phyloP scores from a whole-genome alignment of 2,888 invertebrate species.

The Craniophora ligustri region DNA sequence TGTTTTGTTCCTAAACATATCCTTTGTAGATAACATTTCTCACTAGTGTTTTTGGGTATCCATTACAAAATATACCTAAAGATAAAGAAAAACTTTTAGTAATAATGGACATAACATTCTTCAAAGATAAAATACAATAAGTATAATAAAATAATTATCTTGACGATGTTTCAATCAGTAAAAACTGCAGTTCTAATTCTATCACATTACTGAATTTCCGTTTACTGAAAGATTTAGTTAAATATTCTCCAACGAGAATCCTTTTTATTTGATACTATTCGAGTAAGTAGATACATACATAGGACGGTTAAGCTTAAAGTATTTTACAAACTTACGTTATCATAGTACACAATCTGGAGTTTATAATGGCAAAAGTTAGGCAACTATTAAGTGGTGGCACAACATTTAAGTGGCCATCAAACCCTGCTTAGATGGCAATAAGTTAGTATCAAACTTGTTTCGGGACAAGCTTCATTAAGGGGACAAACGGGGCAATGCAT shows the following conservation, averaged over 20 bases:
- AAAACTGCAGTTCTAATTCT: not conserved
- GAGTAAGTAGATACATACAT: too few species aligned
- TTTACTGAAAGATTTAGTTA: too few species aligned
- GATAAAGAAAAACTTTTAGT: conserved; percentile 52
- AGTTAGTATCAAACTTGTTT: conserved; percentile 80
- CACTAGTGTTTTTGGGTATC: conserved; percentile 22
- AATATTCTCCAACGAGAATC: too few species aligned
- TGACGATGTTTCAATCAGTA: too few species aligned
- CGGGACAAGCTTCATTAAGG: conserved; percentile 82
- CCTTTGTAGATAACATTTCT: conserved; percentile 51
- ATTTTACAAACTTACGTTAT: conserved; percentile 57
- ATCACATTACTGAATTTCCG: not conserved
- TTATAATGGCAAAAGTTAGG: conserved; percentile 78
- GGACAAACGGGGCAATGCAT: conserved; percentile 75
- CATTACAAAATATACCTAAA: conserved; percentile 32
- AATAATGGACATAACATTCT: conserved; percentile 15
- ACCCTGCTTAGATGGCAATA: conserved; percentile 81
- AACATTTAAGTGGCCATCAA: conserved; percentile 84
- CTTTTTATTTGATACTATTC: too few species aligned
- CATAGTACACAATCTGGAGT: conserved; percentile 63
- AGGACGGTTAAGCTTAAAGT: conserved; percentile 16
- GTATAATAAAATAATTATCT: not conserved
- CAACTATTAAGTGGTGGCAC: conserved; percentile 76
- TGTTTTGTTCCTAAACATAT: conserved; percentile 44
- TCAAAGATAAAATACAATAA: conserved; percentile 21